phyloP scores from a whole-genome alignment of 2,113 vertebrate genomes.

The Siphamia tubifer region DNA sequence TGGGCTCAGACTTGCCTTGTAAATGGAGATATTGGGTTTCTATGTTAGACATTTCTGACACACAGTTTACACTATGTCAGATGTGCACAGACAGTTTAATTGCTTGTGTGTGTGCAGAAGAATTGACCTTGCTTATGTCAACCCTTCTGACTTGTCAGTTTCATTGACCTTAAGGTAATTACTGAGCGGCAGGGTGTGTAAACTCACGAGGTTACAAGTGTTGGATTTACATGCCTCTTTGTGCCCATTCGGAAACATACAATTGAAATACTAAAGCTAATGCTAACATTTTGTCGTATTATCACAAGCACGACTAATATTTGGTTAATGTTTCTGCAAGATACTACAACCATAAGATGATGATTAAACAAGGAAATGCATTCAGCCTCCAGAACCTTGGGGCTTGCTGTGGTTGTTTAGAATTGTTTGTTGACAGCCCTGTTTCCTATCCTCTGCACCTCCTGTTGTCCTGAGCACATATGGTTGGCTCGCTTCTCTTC shows the following conservation, averaged over 20 bases:
- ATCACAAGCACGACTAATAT: conserved; percentile 27
- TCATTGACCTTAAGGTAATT: conserved; percentile 38
- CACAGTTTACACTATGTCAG: conserved; percentile 1
- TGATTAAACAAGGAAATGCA: conserved; percentile 51
- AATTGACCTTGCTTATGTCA: conserved; percentile 28
- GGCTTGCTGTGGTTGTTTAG: conserved; percentile 54
- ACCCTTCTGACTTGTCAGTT: conserved; percentile 7
- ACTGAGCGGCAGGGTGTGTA: conserved; percentile 45
- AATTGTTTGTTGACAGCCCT: conserved; percentile 69
- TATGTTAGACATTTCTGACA: neutral
- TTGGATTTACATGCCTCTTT: conserved; percentile 32
- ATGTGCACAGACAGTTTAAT: conserved; percentile 29
- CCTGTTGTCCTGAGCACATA: conserved; percentile 52
- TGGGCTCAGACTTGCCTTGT: too few species aligned
- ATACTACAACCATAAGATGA: conserved; percentile 51
- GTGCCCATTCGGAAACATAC: neutral
- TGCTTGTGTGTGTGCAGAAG: conserved; percentile 28
- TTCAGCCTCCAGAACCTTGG: conserved; percentile 31
- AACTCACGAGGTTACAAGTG: conserved; percentile 41
- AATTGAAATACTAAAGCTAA: neutral
- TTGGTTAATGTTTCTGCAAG: conserved; percentile 8
- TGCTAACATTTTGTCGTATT: conserved; percentile 22
- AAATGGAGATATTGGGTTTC: neutral
- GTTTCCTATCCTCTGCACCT: conserved; percentile 63
- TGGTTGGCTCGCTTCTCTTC: conserved; percentile 54